These are phyloP conservation scores for Hypercompe scribonia DNA, from an alignment of 2,888 invertebrate species.

Conservation along the genomic window DNA sequence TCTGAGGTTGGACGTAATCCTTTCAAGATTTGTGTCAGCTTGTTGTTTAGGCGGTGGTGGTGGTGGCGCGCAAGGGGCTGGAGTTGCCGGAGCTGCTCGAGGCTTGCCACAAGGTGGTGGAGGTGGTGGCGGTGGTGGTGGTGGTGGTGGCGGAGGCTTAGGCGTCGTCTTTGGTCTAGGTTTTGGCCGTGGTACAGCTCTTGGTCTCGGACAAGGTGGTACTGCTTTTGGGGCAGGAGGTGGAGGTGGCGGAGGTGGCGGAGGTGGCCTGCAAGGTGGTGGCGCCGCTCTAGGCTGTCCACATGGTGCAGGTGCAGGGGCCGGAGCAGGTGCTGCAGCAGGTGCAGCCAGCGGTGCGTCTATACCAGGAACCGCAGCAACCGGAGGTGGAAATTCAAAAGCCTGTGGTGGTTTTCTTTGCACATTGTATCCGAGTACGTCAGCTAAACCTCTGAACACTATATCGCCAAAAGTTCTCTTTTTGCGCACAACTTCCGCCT, in stretches of 20 bases:
- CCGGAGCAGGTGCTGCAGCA: slow-evolving; percentile 54
- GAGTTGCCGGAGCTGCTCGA: slow-evolving; percentile 74
- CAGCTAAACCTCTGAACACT: slow-evolving; percentile 83
- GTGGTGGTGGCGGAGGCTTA: slow-evolving; percentile 62
- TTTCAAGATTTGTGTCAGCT: slow-evolving; percentile 68
- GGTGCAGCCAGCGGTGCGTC: slow-evolving; percentile 66
- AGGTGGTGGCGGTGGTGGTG: slow-evolving; percentile 57
- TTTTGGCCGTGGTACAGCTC: slow-evolving; percentile 67
- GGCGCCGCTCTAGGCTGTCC: slow-evolving; percentile 59
- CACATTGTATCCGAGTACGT: slow-evolving; percentile 80
- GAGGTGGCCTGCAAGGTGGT: slow-evolving; percentile 42
- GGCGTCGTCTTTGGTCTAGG: slow-evolving; percentile 57
- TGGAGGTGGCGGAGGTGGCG: slow-evolving; percentile 58
- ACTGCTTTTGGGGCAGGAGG: slow-evolving; percentile 65
- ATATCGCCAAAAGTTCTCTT: slow-evolving; percentile 83
- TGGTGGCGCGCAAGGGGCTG: slow-evolving; percentile 68
- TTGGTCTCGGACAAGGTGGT: slow-evolving; percentile 72
- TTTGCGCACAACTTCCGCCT: slow-evolving; percentile 77
- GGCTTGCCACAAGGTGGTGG: slow-evolving; percentile 72
- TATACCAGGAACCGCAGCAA: slow-evolving; percentile 78
- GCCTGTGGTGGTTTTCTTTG: slow-evolving; percentile 72
- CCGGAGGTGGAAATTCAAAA: slow-evolving; percentile 75
- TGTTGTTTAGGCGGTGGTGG: slow-evolving; percentile 62
- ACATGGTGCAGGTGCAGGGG: slow-evolving; percentile 51
- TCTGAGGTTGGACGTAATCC: slow-evolving; percentile 76